phyloP scores from a whole-genome alignment of 2,888 invertebrate species.

The Drosophila rellima region DNA sequence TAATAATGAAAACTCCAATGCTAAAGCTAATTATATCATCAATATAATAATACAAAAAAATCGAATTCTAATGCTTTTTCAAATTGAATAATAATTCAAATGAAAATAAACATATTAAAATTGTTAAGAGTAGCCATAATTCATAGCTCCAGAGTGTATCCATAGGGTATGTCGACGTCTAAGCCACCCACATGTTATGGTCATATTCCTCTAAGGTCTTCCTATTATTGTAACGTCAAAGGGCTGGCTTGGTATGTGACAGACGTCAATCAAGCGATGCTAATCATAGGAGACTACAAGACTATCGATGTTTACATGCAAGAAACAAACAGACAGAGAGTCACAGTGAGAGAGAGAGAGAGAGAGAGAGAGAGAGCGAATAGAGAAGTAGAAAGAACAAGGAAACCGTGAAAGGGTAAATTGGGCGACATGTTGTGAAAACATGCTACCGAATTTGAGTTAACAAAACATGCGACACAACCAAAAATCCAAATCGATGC shows the following conservation, averaged over 20 bases:
- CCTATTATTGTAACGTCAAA: constrained; percentile 22
- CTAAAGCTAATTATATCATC: background rate
- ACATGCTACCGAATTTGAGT: constrained; percentile 84
- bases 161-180: background rate
- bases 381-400: constrained; percentile 2
- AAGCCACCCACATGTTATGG: background rate
- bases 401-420: constrained; percentile 76
- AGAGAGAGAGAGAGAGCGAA: constrained; percentile 11
- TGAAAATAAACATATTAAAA: too few species aligned
- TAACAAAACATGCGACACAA: constrained; percentile 70
- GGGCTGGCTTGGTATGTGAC: constrained; percentile 18
- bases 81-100: too few species aligned
- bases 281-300: constrained; percentile 29
- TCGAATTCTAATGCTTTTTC: too few species aligned
- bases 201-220: background rate
- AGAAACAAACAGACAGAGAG: constrained; percentile 10
- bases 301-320: constrained; percentile 10
- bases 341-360: constrained; percentile 9
- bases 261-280: constrained; percentile 46
- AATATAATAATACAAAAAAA: too few species aligned
- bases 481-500: constrained; percentile 14
- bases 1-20: background rate
- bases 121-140: too few species aligned
- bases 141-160: too few species aligned
- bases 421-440: constrained; percentile 85